Conservation (phyloP, 1,140 invertebrate species). For the Lepidurus packardi region DNA sequence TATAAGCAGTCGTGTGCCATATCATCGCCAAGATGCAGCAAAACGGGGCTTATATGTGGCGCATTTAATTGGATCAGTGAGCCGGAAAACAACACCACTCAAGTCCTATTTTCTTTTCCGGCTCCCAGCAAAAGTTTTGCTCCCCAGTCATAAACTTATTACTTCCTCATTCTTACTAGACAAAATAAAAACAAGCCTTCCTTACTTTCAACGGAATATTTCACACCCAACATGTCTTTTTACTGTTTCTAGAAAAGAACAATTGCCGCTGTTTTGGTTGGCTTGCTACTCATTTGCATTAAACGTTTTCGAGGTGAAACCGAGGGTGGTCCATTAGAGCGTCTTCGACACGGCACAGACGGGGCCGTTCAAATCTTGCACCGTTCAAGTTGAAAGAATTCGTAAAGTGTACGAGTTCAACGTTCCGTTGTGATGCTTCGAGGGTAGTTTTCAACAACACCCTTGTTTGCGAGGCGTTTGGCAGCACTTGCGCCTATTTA, state of each 20-base stretch:
- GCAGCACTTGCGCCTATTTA: no score
- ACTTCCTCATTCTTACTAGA: background rate
- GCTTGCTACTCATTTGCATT: background rate
- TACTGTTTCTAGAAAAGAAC: background rate
- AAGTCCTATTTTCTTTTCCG: background rate
- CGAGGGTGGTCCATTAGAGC: no score
- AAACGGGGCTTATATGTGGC: background rate
- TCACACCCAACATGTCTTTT: background rate
- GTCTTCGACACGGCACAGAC: no score
- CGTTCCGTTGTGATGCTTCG: no score
- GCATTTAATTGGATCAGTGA: constrained; percentile 8
- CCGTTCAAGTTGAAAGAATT: background rate
- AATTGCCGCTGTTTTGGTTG: background rate
- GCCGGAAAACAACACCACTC: constrained; percentile 1
- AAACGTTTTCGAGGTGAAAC: no score
- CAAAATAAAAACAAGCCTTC: no score
- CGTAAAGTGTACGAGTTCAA: no score
- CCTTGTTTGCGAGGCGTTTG: no score
- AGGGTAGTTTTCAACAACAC: no score
- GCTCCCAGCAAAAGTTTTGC: background rate
- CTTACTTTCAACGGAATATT: background rate
- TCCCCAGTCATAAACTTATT: background rate
- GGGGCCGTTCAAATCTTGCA: background rate
- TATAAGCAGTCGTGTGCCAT: background rate
- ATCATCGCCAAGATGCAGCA: constrained; percentile 12